phyloP scores from a whole-genome alignment of 1,140 invertebrate genomes.

The Luehdorfia chinensis region DNA sequence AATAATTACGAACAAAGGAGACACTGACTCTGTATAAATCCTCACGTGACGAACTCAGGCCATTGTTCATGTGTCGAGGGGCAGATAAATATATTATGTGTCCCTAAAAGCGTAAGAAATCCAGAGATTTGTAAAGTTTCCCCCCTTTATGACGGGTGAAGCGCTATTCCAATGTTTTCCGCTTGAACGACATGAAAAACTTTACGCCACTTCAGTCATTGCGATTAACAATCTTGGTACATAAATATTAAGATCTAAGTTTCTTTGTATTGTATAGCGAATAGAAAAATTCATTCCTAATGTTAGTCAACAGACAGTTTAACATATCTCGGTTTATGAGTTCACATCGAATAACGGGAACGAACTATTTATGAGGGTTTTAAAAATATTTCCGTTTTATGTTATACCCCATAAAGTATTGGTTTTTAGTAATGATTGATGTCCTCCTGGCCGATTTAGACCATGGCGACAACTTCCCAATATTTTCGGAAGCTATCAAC shows the following conservation, averaged over 20 bases:
- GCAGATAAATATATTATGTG: constrained; percentile 74
- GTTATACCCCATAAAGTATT: constrained; percentile 2
- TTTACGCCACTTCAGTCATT: constrained; percentile 31
- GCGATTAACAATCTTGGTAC: constrained; percentile 25
- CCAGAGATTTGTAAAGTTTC: constrained; percentile 74
- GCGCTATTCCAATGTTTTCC: constrained; percentile 65
- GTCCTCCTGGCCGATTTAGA: too few relatives aligned
- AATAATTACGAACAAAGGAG: constrained; percentile 20
- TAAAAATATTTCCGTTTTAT: constrained; percentile 6
- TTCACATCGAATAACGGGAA: constrained; percentile 36
- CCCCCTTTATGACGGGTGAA: constrained; percentile 70
- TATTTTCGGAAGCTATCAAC: too few relatives aligned
- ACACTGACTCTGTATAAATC: constrained; percentile 56
- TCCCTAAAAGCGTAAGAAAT: constrained; percentile 73
- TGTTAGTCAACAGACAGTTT: constrained; percentile 57
- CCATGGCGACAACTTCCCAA: too few relatives aligned
- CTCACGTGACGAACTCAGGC: constrained; percentile 52
- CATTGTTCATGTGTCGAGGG: constrained; percentile 71
- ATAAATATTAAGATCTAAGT: constrained; percentile 20
- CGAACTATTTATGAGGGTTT: constrained; percentile 41
- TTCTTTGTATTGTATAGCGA: constrained; percentile 22
- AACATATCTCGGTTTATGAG: constrained; percentile 62
- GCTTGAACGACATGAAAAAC: constrained; percentile 70
- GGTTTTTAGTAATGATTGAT: neutral
- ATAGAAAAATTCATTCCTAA: constrained; percentile 59